Base-by-base conservation (phyloP, 2,797 vertebrate genomes). In the Anas acuta region DNA sequence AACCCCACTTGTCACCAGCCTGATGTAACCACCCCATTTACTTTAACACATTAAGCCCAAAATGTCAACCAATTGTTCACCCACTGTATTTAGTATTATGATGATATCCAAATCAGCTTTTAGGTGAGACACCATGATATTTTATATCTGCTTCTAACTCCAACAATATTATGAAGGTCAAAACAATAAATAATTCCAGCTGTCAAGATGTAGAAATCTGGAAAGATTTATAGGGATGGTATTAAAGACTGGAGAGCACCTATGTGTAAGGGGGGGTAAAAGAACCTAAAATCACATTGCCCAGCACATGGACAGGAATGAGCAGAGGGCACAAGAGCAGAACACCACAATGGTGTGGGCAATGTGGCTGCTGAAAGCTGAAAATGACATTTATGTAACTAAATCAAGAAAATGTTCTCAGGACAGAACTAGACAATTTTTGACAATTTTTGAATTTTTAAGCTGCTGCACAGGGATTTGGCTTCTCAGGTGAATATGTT, bases 131-230 rank as follows among this genome's bases (percentile, higher is more conserved):
- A 54, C 4, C 8, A 58, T 7, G 6, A 12, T 67, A 41, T 86
- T 90, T 90, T 64, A 10, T 56, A 60, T 35, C 61, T 64, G 21
- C 26, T 13, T 30, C 28, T 53, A 64, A 43, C 61, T 74, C 53
- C 66, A 95, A 53, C 35, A 64, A 17, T 71, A 45, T 47, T 35
- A 6, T 4, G 3, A 75, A 6, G 3, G 65, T 61, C 51, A 62
- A 33, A 80, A 18, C 51, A 90, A 66, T 26, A 88, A 87, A 35
- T 90, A 76, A 47, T 93, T 89, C n/a, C 49, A 75, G 28, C 9
- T 75, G 9, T 54, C 67, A 86, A 17, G 70, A 71, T 35, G 14
- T 30, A 77, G 33, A 81, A 79, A 66, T 15, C 33, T 49, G 16
- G 17, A 56, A 88, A 76, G 14, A 16, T 78, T 78, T 75, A 37